Base-by-base conservation (phyloP, 2,113 vertebrate species). In the Cricetomys ansorgei region DNA sequence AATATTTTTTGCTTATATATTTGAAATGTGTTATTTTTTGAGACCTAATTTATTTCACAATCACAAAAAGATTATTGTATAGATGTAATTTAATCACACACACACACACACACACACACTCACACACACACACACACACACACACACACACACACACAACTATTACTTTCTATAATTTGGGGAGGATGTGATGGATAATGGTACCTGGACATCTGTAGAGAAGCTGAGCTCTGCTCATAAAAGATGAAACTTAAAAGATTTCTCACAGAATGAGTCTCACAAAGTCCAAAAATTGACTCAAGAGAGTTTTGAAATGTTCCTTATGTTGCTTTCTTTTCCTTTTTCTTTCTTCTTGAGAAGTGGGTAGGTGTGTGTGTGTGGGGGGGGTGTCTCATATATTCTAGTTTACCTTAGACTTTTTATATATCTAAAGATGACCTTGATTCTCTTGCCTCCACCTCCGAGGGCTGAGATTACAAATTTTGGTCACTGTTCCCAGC, bases 11-110 rank as follows among this genome's bases (percentile, higher is more conserved):
- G 89, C 31, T 81, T 87, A 67, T 4, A 19, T 53, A 95, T 89
- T 90, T 77, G 59, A 89, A 96, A 87, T 89, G 40, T 81, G 50
- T 59, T 86, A 77, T 19, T 91, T 87, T 21, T 40, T n/a, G n/a
- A 37, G 79, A 69, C 13, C 9, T 37, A 6, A n/a, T 40, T 94
- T 94, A 45, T 88, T 95, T 85, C 48, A 64, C 50, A 83, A 13
- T 25, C 77, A 53, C 6, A 79, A 72, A 72, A 75, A 65, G 48
- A 37, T 3, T 73, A 55, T 79, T 29, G 37, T 45, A 17, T 88
- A n/a, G 16, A 90, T 72, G 4, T 69, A 72, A 83, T 55, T 53
- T 4, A 75, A 17, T 65, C n/a, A 59, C 7, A 17, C 65, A 34
- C 31, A 50, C 12, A 50, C 12, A 69, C 13, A 15, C 53, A 64